phyloP scores from a whole-genome alignment of 92 coral and sea anemone species.

The Desmophyllum pertusum region DNA sequence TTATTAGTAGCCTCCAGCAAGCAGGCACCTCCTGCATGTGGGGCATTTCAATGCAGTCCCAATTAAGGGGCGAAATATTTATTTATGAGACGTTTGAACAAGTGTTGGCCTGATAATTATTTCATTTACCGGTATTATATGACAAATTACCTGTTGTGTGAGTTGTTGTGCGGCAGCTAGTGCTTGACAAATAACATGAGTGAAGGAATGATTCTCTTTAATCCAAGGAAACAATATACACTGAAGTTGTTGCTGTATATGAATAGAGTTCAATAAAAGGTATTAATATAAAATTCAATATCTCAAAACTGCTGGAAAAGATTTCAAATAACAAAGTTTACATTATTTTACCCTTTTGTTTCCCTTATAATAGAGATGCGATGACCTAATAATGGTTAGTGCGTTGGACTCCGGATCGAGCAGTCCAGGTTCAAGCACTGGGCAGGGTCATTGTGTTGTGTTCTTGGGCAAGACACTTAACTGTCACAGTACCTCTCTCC shows the following conservation, averaged over 20 bases:
- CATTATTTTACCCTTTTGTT: no score
- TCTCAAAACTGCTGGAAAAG: no score
- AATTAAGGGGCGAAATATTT: neutral
- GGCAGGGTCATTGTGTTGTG: no score
- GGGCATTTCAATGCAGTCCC: neutral
- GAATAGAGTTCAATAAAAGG: neutral
- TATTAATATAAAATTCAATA: no score
- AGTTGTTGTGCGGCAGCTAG: slow-evolving; percentile 28
- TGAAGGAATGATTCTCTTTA: slow-evolving; percentile 4
- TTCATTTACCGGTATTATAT: neutral
- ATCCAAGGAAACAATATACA: slow-evolving; percentile 13
- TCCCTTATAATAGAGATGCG: no score
- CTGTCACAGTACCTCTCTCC: no score
- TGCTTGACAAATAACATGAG: slow-evolving; percentile 23
- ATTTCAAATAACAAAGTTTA: no score
- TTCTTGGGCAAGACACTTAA: no score
- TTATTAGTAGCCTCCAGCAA: neutral
- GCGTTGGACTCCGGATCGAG: no score
- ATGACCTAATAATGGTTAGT: no score
- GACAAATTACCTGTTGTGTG: slow-evolving; percentile 25
- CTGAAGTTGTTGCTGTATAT: slow-evolving; percentile 19
- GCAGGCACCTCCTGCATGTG: neutral
- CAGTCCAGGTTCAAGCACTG: no score
- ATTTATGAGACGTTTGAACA: neutral
- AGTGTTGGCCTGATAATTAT: no score